phyloP scores from a whole-genome alignment of 2,888 invertebrate genomes.

The Zeuzera pyrina region DNA sequence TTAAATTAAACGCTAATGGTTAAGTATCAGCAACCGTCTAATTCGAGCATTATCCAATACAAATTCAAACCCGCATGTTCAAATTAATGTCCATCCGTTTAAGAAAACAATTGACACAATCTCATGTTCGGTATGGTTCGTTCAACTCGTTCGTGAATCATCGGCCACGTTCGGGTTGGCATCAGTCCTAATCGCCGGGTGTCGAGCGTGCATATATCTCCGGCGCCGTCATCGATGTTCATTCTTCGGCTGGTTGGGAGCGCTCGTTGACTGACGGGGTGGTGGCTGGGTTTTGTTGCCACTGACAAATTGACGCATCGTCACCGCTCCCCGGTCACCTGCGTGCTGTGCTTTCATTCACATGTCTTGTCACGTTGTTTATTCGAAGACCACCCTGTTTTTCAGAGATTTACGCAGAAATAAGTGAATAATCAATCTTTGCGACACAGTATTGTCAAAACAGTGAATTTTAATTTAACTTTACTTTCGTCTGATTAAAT shows the following conservation, averaged over 20 bases:
- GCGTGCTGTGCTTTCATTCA: slow-evolving; percentile 7
- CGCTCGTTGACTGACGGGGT: slow-evolving; percentile 59
- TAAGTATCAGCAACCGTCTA: slow-evolving; percentile 17
- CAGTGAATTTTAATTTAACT: too few relatives aligned
- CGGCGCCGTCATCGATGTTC: slow-evolving; percentile 58
- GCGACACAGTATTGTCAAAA: too few relatives aligned
- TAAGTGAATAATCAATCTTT: too few relatives aligned
- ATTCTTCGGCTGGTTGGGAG: slow-evolving; percentile 59
- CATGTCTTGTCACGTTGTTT: slow-evolving; percentile 2
- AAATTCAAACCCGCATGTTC: slow-evolving; percentile 56
- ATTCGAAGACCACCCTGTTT: too few relatives aligned
- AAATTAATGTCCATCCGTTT: slow-evolving; percentile 51
- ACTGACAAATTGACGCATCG: slow-evolving; percentile 65
- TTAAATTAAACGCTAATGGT: slow-evolving; percentile 16
- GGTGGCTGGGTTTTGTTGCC: slow-evolving; percentile 35
- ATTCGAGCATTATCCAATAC: slow-evolving; percentile 39
- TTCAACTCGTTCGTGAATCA: slow-evolving; percentile 64
- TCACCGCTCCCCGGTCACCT: slow-evolving; percentile 27
- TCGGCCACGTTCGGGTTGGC: slow-evolving; percentile 54
- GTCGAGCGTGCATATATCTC: slow-evolving; percentile 61
- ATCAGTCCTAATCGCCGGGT: slow-evolving; percentile 62
- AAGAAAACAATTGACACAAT: slow-evolving; percentile 65
- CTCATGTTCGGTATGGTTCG: slow-evolving; percentile 37
- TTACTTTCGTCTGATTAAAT: too few relatives aligned
- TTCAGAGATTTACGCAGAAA: too few relatives aligned